A percentile compares a stretch with the other conserved stretches of the same genome.
phyloP scores from a whole-genome alignment of 2,888 invertebrate species.

The Archips xylosteana region DNA sequence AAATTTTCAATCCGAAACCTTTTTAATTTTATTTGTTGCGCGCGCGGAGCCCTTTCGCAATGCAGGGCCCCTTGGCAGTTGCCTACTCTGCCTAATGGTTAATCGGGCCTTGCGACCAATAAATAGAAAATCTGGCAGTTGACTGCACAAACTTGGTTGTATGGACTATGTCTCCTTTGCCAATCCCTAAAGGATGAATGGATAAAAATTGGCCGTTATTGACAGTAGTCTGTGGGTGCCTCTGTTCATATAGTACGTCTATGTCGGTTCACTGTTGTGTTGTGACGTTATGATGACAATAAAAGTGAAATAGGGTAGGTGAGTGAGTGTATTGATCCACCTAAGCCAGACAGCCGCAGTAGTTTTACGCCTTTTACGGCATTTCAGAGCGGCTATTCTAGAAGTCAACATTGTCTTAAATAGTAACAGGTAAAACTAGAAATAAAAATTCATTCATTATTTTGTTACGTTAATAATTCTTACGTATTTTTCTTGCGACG shows the following conservation, averaged over 20 bases:
- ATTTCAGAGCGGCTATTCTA: not conserved
- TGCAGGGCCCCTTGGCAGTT: too few species aligned
- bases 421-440: not conserved
- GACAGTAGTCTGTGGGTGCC: not conserved
- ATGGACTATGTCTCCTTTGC: not conserved
- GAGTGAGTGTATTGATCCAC: not conserved
- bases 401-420: not conserved
- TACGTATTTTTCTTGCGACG: constrained; percentile 19
- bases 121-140: too few species aligned
- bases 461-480: not conserved
- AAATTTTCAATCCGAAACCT: too few species aligned
- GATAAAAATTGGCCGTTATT: not conserved
- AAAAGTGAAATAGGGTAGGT: not conserved
- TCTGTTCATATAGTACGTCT: too few species aligned
- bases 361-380: not conserved
- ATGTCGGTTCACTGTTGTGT: too few species aligned
- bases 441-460: not conserved
- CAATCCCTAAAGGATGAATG: not conserved
- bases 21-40: too few species aligned
- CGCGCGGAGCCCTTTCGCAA: too few species aligned
- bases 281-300: not conserved
- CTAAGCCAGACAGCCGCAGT: not conserved
- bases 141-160: not conserved
- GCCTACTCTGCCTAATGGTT: too few species aligned
- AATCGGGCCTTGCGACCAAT: too few species aligned